Evolutionary conservation across 2,888 invertebrate genomes (phyloP).

Genomic region (Hoplodrina blanda): DNA sequence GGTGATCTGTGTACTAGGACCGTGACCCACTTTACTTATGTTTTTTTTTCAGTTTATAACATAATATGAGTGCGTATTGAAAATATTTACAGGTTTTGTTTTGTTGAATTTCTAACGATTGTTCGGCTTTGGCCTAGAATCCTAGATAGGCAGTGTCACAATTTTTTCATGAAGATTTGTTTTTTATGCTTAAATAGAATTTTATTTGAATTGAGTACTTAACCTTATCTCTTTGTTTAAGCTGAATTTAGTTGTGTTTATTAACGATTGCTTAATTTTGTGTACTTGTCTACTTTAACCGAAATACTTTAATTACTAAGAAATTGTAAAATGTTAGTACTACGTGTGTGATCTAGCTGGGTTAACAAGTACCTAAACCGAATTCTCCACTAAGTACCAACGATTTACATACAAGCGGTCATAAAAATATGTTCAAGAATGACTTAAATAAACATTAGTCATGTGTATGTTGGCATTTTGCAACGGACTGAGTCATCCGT

Average conservation of each 20-base stretch:
- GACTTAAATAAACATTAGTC: conserved; percentile 45
- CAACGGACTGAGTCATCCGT: conserved; percentile 36
- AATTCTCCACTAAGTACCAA: conserved; percentile 6
- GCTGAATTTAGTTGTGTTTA: not conserved
- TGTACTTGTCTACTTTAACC: not conserved
- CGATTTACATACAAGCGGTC: conserved; percentile 22
- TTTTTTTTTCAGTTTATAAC: conserved; percentile 40
- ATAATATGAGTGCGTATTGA: not conserved
- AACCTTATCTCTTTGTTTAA: conserved; percentile 2
- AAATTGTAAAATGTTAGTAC: not conserved
- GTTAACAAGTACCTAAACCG: not conserved
- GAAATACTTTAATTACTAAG: not conserved
- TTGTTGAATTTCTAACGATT: conserved; percentile 5
- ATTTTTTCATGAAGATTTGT: not conserved
- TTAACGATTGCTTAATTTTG: not conserved
- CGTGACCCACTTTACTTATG: conserved; percentile 33
- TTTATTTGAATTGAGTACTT: not conserved
- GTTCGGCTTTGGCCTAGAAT: not conserved
- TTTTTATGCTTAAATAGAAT: not conserved
- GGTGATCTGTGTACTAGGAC: not conserved
- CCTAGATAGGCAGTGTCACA: not conserved
- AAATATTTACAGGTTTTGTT: not conserved
- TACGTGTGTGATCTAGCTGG: not conserved
- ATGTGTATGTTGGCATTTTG: conserved; percentile 26
- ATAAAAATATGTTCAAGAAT: conserved; percentile 34